Base-by-base conservation (phyloP, 2,113 vertebrate species). In the Cyprinodon variegatus region DNA sequence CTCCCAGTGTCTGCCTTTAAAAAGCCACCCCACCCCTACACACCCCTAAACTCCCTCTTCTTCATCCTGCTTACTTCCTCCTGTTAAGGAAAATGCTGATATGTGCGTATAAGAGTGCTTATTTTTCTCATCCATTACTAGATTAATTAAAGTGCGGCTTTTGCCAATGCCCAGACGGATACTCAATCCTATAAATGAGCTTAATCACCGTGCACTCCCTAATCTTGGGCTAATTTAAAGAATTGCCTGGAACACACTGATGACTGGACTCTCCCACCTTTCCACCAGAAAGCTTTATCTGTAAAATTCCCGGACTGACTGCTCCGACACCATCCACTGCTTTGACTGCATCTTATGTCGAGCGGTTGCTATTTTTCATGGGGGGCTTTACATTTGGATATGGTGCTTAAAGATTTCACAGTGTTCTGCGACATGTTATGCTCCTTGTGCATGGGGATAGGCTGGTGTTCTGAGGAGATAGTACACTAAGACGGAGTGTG, bases 121-220 rank as follows among this genome's bases (percentile, higher is more conserved):
- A 91, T 95, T 93, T 92, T 93, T 89, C 87, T 92, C 91, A 89
- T 93, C 94, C 90, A 91, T 94, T 93, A 94, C 79, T 82, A 91
- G 93, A 94, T 94, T 94, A 94, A 95, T 95, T 94, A 93, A 94
- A 94, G 88, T 87, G 83, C 89, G 87, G 91, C 89, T 91, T 88
- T 91, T 91, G 88, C 92, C 87, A 93, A 90, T 92, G 92, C 91
- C 91, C 94, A 94, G 91, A 91, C 90, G 89, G 93, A 89, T 91
- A 84, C 87, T 93, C 92, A 90, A 90, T 92, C 93, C 91, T 94
- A 93, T 88, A 92, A 92, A 94, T 93, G 89, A 93, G 92, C 93
- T 92, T 93, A 94, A 94, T 94, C 93, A 91, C 93, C 90, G 84
- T 89, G 90, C 85, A 85, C 89, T 90, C 90, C 91, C 89, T 95